Evolutionary conservation across 2,888 invertebrate genomes (phyloP).

Genomic region (Adineta ricciae): DNA sequence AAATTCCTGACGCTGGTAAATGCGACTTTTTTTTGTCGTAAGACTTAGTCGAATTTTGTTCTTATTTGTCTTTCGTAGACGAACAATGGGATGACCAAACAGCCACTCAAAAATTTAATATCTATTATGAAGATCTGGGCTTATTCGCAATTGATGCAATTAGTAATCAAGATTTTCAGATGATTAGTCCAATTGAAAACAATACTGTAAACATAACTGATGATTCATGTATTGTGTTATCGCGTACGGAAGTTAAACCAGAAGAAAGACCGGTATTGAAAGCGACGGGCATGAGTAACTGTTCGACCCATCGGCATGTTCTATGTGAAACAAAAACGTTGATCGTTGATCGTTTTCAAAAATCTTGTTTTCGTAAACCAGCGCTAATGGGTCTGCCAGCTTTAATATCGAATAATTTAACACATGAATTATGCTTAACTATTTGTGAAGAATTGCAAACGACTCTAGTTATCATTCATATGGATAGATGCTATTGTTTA

Average conservation of each 20-base stretch:
- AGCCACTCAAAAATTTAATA: not conserved
- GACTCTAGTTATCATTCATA: not conserved
- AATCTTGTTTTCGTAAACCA: not conserved
- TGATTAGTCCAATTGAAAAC: not conserved
- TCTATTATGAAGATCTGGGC: not conserved
- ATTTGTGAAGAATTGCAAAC: not conserved
- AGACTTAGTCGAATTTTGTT: too few relatives aligned
- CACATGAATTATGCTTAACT: not conserved
- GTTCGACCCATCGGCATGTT: not conserved
- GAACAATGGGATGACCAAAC: not conserved
- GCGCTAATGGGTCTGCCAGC: not conserved
- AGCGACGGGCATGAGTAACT: not conserved
- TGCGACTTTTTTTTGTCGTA: too few relatives aligned
- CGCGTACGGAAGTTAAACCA: not conserved
- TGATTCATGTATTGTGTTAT: not conserved
- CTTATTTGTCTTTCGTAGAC: too few relatives aligned
- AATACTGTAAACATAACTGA: not conserved
- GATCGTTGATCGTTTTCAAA: not conserved
- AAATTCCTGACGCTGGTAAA: not conserved
- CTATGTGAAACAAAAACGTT: not conserved
- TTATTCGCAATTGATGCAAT: not conserved
- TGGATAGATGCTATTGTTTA: not conserved
- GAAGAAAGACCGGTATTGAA: not conserved
- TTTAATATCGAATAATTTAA: not conserved
- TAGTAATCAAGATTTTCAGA: not conserved